Evolutionary conservation across 2,888 invertebrate genomes (phyloP).

Genomic region (Nemoura dubitans): DNA sequence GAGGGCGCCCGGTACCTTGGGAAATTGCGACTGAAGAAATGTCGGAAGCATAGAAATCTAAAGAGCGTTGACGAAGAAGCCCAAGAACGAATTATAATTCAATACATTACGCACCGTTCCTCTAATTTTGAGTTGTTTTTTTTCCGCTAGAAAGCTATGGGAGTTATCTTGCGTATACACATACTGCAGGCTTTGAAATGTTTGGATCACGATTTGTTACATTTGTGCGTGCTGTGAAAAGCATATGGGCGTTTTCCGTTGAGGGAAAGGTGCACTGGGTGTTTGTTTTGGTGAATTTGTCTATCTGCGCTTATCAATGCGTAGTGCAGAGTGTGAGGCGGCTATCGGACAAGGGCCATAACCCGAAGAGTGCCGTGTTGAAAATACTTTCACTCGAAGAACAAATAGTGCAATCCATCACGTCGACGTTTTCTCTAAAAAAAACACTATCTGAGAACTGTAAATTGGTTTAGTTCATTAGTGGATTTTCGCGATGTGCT

Average conservation of each 20-base stretch:
- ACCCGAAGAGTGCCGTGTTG: neutral
- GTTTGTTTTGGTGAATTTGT: neutral
- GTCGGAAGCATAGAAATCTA: neutral
- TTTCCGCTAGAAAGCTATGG: neutral
- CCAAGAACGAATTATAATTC: neutral
- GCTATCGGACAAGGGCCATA: neutral
- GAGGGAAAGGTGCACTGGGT: neutral
- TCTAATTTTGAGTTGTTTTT: neutral
- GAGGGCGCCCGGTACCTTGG: neutral
- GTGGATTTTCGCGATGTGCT: neutral
- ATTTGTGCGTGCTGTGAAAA: neutral
- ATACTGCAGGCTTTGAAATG: neutral
- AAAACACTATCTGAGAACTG: neutral
- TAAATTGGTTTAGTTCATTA: neutral
- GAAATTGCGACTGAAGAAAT: neutral
- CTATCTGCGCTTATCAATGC: neutral
- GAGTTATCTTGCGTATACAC: neutral
- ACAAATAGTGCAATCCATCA: conserved; percentile 12
- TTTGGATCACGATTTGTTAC: neutral
- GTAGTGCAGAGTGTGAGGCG: neutral
- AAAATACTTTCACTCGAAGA: neutral
- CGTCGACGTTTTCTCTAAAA: neutral
- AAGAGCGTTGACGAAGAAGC: neutral
- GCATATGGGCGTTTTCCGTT: neutral
- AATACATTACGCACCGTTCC: neutral